A percentile compares a stretch with the other conserved stretches of the same genome.
Evolutionary conservation across 2,797 vertebrate species (phyloP).

Genomic region (Micropoecilia bifurca): DNA sequence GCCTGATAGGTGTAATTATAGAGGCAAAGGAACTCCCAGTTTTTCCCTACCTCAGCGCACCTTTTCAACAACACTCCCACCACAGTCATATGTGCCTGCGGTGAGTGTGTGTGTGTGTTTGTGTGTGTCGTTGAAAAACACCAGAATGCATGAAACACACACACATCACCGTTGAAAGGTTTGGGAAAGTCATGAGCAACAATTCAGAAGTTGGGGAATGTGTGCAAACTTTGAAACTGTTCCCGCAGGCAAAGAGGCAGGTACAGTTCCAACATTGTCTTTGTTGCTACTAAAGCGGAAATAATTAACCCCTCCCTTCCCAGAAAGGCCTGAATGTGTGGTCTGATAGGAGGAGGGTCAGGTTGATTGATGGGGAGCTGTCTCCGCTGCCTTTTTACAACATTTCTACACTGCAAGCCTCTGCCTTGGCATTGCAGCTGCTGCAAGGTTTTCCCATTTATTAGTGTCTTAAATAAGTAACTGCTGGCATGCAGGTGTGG

Average conservation of each 20-base stretch:
- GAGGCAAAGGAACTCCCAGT: constrained; percentile 62
- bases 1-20: constrained; percentile 70
- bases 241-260: constrained; percentile 65
- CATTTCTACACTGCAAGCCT: constrained; percentile 44
- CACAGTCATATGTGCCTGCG: constrained; percentile 36
- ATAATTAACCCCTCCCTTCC: constrained; percentile 72
- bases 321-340: constrained; percentile 60
- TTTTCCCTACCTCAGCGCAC: constrained; percentile 68
- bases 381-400: constrained; percentile 58
- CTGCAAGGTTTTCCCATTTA: constrained; percentile 11
- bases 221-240: constrained; percentile 54
- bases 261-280: constrained; percentile 76
- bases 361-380: constrained; percentile 70
- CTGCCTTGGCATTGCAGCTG: constrained; percentile 40
- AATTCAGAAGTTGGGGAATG: constrained; percentile 50
- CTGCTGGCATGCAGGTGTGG: constrained; percentile 22
- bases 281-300: constrained; percentile 66
- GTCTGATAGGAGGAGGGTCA: constrained; percentile 70
- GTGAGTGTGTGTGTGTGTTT: not conserved
- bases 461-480: constrained; percentile 20
- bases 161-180: constrained; percentile 49
- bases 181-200: constrained; percentile 69
- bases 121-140: constrained; percentile 31
- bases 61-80: constrained; percentile 66
- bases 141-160: constrained; percentile 2